phyloP scores from a whole-genome alignment of 2,888 invertebrate genomes.

The Ryuthela nishihirai region DNA sequence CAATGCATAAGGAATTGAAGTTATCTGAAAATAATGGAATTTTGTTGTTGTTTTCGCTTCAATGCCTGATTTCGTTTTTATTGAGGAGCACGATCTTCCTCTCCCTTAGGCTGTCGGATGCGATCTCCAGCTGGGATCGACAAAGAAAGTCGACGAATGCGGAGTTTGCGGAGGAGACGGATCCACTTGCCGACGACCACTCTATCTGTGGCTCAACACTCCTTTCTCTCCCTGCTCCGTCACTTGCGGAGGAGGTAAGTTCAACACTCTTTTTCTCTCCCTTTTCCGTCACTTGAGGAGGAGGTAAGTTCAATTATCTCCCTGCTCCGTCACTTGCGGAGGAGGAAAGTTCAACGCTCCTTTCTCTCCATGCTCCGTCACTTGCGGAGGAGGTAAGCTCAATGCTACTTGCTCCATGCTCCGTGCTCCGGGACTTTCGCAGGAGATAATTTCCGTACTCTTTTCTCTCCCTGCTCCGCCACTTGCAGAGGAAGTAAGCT shows the following conservation, averaged over 20 bases:
- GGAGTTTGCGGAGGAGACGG: slow-evolving; percentile 55
- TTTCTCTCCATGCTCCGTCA: slow-evolving; percentile 79
- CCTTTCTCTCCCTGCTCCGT: slow-evolving; percentile 76
- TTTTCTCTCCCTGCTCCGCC: slow-evolving; percentile 76
- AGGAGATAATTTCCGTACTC: slow-evolving; percentile 59
- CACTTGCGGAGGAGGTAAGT: slow-evolving; percentile 89
- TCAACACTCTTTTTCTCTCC: too few relatives aligned
- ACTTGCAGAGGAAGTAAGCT: slow-evolving; percentile 94
- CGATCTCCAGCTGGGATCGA: slow-evolving; percentile 56
- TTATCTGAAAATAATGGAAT: too few relatives aligned
- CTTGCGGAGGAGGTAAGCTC: slow-evolving; percentile 86
- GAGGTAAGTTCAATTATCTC: slow-evolving; percentile 83
- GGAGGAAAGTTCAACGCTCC: slow-evolving; percentile 60
- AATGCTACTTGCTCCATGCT: slow-evolving; percentile 77
- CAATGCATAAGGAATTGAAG: too few relatives aligned
- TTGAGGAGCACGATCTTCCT: neutral
- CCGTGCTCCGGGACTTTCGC: slow-evolving; percentile 58
- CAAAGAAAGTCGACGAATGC: slow-evolving; percentile 55
- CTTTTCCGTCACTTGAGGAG: slow-evolving; percentile 90
- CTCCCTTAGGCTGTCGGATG: slow-evolving; percentile 56
- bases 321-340: slow-evolving; percentile 58
- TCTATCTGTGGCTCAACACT: slow-evolving; percentile 79
- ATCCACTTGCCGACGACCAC: slow-evolving; percentile 56
- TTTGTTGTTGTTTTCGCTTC: too few relatives aligned
- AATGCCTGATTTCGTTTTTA: too few relatives aligned